Evolutionary conservation across 2,113 vertebrate species (phyloP).

Genomic region (Copsychus sechellarum): DNA sequence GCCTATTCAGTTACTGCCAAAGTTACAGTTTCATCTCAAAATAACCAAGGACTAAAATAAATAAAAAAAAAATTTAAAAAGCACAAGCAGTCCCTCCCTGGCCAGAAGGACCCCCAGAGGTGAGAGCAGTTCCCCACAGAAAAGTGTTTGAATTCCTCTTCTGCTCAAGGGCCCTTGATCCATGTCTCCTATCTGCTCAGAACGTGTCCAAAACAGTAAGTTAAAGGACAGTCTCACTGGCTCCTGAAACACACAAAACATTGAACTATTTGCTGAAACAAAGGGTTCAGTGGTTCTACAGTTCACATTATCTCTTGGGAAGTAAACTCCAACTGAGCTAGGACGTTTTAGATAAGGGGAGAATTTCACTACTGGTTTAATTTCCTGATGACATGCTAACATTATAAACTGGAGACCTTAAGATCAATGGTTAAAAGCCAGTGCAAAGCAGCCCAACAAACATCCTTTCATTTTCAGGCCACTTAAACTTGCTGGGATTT

Average conservation of each 20-base stretch:
- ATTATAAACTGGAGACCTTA: neutral
- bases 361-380: neutral
- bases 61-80: neutral
- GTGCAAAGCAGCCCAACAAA: neutral
- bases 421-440: neutral
- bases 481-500: neutral
- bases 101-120: neutral
- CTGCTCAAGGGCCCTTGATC: neutral
- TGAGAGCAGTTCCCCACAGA: neutral
- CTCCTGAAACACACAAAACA: neutral
- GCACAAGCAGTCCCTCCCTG: neutral
- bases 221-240: neutral
- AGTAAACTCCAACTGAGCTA: neutral
- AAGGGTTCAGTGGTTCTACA: neutral
- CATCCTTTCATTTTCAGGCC: neutral
- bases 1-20: neutral
- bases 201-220: fast-evolving
- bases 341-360: neutral
- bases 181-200: neutral
- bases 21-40: neutral
- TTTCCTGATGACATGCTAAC: slow-evolving; percentile 9
- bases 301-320: slow-evolving; percentile 7
- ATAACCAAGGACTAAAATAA: neutral
- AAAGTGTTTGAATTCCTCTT: neutral
- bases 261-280: neutral